A percentile compares a stretch with the other conserved stretches of the same genome.
Evolutionary conservation across 2,797 vertebrate genomes (phyloP).

Genomic region (Florisuga fusca): DNA sequence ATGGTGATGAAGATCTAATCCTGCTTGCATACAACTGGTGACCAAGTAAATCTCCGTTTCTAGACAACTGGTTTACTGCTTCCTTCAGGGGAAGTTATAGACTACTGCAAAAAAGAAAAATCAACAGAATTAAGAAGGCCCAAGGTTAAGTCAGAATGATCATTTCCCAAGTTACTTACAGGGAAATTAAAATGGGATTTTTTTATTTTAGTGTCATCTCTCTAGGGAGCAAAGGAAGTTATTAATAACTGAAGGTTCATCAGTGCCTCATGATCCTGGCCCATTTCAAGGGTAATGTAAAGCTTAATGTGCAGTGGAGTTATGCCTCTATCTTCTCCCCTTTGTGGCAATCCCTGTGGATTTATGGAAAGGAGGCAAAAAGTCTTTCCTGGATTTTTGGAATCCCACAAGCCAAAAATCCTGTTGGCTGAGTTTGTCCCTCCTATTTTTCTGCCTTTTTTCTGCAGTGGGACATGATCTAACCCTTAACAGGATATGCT

Average conservation of each 20-base stretch:
- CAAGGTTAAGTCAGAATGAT: neutral
- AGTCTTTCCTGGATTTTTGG: neutral
- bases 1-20: neutral
- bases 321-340: neutral
- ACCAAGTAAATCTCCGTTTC: neutral
- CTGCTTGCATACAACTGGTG: neutral
- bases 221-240: neutral
- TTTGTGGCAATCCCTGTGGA: neutral
- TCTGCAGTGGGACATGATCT: neutral
- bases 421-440: neutral
- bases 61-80: neutral
- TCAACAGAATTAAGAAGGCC: neutral
- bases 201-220: neutral
- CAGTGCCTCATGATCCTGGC: neutral
- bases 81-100: neutral
- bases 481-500: rapidly evolving
- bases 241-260: neutral
- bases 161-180: neutral
- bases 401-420: neutral
- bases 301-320: neutral
- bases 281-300: neutral
- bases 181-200: neutral
- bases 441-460: neutral
- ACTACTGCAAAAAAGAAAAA: neutral
- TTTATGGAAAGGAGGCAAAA: neutral